phyloP scores from a whole-genome alignment of 2,113 vertebrate genomes.

The Anseranas semipalmata region DNA sequence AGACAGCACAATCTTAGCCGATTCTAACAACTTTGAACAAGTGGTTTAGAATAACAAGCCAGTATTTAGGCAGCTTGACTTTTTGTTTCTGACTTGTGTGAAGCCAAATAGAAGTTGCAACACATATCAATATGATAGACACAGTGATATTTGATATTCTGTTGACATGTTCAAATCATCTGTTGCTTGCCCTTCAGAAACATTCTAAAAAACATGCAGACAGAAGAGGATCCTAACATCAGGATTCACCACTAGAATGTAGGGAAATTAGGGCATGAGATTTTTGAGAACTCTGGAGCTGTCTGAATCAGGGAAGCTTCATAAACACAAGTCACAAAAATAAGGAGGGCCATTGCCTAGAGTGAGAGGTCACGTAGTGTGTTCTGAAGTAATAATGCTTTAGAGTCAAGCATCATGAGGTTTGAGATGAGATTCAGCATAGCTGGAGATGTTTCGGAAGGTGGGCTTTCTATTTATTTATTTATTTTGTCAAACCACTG shows the following conservation, averaged over 20 bases:
- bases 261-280: not conserved
- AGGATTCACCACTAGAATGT: not conserved
- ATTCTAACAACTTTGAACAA: not conserved
- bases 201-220: not conserved
- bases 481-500: not conserved
- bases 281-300: not conserved
- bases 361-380: not conserved
- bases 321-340: not conserved
- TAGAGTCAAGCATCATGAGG: not conserved
- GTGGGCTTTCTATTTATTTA: not conserved
- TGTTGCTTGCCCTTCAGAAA: constrained; percentile 1
- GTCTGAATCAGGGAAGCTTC: not conserved
- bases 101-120: not conserved
- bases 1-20: not conserved
- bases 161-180: not conserved
- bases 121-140: not conserved
- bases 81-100: not conserved
- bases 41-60: not conserved
- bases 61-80: not conserved
- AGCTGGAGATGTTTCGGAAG: not conserved
- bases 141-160: not conserved
- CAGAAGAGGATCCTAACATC: not conserved
- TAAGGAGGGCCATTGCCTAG: not conserved
- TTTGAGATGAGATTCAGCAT: not conserved
- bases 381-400: not conserved